A percentile compares a stretch with the other conserved stretches of the same genome.
These are phyloP conservation scores for Formica selysi DNA, from an alignment of 1,140 invertebrate genomes.

Conservation along the genomic window DNA sequence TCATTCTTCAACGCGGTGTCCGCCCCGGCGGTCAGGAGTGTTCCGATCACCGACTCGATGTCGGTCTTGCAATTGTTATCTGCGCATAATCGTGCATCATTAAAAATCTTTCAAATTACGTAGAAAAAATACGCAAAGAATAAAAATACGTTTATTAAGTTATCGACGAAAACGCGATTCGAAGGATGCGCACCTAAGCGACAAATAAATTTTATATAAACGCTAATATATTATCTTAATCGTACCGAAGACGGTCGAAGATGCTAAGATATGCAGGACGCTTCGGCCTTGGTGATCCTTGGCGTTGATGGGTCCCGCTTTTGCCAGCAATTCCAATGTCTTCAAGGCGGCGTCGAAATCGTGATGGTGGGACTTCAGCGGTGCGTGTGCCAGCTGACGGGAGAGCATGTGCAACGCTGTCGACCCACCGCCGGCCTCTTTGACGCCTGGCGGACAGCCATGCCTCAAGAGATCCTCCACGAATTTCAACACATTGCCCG, in stretches of 20 bases:
- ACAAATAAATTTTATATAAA: background rate
- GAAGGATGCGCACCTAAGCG: background rate
- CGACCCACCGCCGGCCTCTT: slow-evolving; percentile 83
- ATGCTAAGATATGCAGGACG: slow-evolving; percentile 83
- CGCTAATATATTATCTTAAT: background rate
- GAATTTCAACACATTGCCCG: slow-evolving; percentile 78
- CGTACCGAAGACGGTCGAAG: slow-evolving; percentile 80
- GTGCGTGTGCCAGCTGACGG: slow-evolving; percentile 78
- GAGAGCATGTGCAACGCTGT: slow-evolving; percentile 83
- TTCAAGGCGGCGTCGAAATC: slow-evolving; percentile 79
- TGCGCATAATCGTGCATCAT: slow-evolving; percentile 45
- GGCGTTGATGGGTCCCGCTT: slow-evolving; percentile 81
- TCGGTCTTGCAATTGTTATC: slow-evolving; percentile 78
- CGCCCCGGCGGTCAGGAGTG: slow-evolving; percentile 85
- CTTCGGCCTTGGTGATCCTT: slow-evolving; percentile 83
- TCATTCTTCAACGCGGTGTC: slow-evolving; percentile 84
- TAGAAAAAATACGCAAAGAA: too few species aligned
- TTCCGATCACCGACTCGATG: slow-evolving; percentile 80
- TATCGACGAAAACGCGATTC: background rate
- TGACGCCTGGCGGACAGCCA: slow-evolving; percentile 82
- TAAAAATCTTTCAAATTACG: background rate
- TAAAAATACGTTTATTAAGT: too few species aligned
- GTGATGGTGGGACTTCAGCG: slow-evolving; percentile 75
- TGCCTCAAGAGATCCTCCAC: slow-evolving; percentile 81
- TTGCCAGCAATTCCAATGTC: slow-evolving; percentile 80